Conservation (phyloP, 2,113 vertebrate genomes). For the Myotis lucifugus region DNA sequence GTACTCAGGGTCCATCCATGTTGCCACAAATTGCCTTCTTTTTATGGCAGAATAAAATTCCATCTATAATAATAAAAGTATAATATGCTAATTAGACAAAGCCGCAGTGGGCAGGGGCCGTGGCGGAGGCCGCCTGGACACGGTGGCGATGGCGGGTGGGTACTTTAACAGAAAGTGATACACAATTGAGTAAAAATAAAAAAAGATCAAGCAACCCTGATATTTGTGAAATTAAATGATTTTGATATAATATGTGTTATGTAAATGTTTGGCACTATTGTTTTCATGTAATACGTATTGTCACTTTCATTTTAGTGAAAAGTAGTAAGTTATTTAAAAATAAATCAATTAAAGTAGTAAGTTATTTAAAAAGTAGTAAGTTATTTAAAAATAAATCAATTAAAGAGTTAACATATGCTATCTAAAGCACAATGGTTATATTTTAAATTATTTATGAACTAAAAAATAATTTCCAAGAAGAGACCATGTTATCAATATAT, state of each 20-base stretch:
- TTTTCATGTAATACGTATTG: too few relatives aligned
- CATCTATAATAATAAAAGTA: not conserved
- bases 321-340: not conserved
- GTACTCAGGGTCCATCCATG: not conserved
- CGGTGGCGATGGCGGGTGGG: too few relatives aligned
- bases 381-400: not conserved
- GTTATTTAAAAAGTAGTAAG: too few relatives aligned
- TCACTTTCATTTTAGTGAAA: not conserved
- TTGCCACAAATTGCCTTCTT: not conserved
- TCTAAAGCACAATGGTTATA: not conserved
- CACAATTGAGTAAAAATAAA: not conserved
- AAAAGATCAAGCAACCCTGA: not conserved
- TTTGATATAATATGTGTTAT: not conserved
- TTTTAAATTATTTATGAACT: not conserved
- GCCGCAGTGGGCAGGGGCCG: too few relatives aligned
- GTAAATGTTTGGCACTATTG: not conserved
- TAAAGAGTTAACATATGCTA: not conserved
- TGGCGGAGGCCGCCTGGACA: too few relatives aligned
- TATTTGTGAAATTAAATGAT: conserved; percentile 32
- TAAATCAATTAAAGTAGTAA: not conserved
- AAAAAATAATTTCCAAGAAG: not conserved
- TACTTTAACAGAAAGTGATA: not conserved
- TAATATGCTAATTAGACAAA: too few relatives aligned
- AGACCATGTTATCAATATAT: not conserved
- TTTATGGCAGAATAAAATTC: not conserved